Percentiles rank a stretch among this genome's conserved stretches.
Evolutionary conservation across 2,888 invertebrate genomes (phyloP).

Genomic region (Apantesis nais): DNA sequence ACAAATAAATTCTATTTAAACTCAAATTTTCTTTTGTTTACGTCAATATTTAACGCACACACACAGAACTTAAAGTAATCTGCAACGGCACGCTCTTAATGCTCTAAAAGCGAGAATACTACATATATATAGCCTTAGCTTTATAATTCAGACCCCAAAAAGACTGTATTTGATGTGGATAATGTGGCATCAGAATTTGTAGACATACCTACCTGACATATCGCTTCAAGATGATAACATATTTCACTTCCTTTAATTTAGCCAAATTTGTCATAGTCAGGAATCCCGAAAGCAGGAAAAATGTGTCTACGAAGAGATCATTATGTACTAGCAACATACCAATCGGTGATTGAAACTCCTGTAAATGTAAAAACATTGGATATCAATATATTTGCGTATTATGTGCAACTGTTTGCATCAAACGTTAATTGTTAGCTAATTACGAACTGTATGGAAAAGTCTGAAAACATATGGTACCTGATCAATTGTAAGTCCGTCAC

Average conservation of each 20-base stretch:
- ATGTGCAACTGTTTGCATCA: too few relatives aligned
- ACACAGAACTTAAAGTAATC: too few relatives aligned
- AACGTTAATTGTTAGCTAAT: too few relatives aligned
- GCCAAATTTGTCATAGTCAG: conserved; percentile 80
- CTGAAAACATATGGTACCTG: conserved; percentile 70
- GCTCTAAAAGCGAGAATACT: too few relatives aligned
- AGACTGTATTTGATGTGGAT: not conserved
- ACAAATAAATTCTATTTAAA: too few relatives aligned
- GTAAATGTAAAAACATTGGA: conserved; percentile 12
- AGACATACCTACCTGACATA: conserved; percentile 88
- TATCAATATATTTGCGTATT: not conserved
- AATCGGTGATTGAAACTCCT: conserved; percentile 55
- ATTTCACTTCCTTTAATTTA: conserved; percentile 58
- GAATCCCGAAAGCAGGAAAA: conserved; percentile 87
- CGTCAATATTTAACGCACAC: too few relatives aligned
- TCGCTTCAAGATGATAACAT: conserved; percentile 80
- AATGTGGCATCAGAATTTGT: not conserved
- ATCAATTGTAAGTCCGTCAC: conserved; percentile 84
- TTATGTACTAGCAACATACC: conserved; percentile 84
- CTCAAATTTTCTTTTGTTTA: too few relatives aligned
- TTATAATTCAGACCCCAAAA: not conserved
- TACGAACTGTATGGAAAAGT: not conserved
- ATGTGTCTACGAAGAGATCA: conserved; percentile 88
- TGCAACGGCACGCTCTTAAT: too few relatives aligned
- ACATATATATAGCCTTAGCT: too few relatives aligned